phyloP scores from a whole-genome alignment of 92 coral and sea anemone genomes.

The Porites rus region DNA sequence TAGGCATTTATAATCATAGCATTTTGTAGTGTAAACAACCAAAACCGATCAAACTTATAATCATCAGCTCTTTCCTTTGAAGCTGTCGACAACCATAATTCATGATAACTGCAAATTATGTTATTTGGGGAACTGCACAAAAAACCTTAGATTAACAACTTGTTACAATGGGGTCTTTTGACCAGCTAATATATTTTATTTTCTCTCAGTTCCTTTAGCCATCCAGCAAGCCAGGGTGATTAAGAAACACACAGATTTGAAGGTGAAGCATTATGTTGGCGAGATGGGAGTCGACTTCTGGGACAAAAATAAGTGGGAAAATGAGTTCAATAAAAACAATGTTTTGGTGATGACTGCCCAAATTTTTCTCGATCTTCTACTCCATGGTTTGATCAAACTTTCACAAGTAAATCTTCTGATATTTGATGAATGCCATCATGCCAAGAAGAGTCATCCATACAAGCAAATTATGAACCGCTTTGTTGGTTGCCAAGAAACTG shows the following conservation, averaged over 20 bases:
- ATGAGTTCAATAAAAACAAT: conserved; percentile 71
- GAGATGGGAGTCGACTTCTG: conserved; percentile 97
- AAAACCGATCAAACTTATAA: too few species aligned
- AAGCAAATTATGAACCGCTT: conserved; percentile 85
- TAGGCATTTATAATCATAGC: too few species aligned
- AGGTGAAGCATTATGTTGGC: conserved; percentile 79
- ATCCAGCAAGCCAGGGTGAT: conserved; percentile 90
- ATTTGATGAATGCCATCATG: conserved; percentile 99
- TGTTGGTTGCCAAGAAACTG: conserved; percentile 40
- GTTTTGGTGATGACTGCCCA: conserved; percentile 97
- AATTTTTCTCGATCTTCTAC: conserved; percentile 83
- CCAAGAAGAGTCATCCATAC: conserved; percentile 88
- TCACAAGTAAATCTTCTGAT: conserved; percentile 88
- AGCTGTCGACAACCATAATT: too few species aligned
- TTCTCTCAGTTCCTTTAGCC: conserved; percentile 82
- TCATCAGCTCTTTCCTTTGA: too few species aligned
- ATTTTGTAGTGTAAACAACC: too few species aligned
- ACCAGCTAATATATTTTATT: background rate
- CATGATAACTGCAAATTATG: too few species aligned
- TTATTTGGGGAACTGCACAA: background rate
- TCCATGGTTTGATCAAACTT: conserved; percentile 64
- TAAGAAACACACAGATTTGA: conserved; percentile 72
- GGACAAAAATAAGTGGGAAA: conserved; percentile 72
- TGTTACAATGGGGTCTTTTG: too few species aligned
- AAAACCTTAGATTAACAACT: background rate